Evolutionary conservation across 1,140 invertebrate species (phyloP), one percentile per base, ranked within the genome.

Genomic region (Aphaenogaster floridana): DNA sequence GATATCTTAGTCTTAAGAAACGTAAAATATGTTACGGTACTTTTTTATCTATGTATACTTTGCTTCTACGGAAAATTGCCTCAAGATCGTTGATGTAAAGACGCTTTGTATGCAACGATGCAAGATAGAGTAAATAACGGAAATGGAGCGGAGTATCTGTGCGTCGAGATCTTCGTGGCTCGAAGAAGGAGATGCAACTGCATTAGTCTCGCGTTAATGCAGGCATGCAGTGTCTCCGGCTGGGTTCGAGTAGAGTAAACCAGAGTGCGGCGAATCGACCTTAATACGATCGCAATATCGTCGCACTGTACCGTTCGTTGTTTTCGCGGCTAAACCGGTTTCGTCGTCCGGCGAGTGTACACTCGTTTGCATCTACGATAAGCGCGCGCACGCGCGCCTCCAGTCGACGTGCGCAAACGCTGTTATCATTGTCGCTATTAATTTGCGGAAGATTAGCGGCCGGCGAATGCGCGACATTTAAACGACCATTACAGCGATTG

Each of bases 351-450:
- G 9, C 28, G 76, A 48, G 57, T 45, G 6, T 39, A 13, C n/a
- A 39, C 17, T 78, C 61, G 61, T 79, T 66, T 79, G 77, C 77
- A 36, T 52, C n/a, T 52, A n/a, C 50, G 78, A 81, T 81, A 81
- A 81, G 78, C 64, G 63, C n/a, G 48, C 57, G 39, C 52, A n/a
- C 28, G 36, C 72, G 34, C 21, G 54, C 13, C 34, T 39, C 13
- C 9, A 39, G 17, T 28, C 61, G 45, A 17, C 45, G 45, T 42
- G 77, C 28, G 28, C 78, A 7, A 28, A 48, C 39, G 48, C 45
- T 68, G 48, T 81, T 81, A 81, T 81, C 78, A 54, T 71, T 57
- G 78, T 81, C 64, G 21, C 79, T 71, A 71, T 59, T 81, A 81
- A 81, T 81, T 81, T 57, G 52, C 66, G 48, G 48, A 11, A 69